These are phyloP conservation scores for Cephus runcator DNA, from an alignment of 2,888 invertebrate genomes.

Conservation along the genomic window DNA sequence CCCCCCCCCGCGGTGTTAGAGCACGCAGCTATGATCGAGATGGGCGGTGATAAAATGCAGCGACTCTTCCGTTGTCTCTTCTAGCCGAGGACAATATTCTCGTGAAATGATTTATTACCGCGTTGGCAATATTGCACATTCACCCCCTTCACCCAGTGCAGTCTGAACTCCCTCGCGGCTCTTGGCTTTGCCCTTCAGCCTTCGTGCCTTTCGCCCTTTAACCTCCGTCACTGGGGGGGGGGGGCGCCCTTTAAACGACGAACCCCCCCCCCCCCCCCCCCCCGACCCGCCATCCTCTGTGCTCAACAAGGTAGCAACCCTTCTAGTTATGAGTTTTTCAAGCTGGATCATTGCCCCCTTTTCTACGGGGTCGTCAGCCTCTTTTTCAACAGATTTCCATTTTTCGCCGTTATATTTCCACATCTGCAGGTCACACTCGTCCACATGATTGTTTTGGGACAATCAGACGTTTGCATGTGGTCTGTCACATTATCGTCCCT, in stretches of 20 bases:
- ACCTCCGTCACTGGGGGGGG: constrained; percentile 5
- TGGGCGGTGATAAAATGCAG: neutral
- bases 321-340: neutral
- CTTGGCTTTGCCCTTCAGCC: constrained; percentile 18
- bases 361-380: neutral
- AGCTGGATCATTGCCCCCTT: neutral
- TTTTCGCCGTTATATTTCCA: too few relatives aligned
- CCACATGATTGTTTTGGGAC: too few relatives aligned
- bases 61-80: neutral
- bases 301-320: neutral
- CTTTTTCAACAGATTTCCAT: neutral
- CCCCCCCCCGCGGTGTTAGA: too few relatives aligned
- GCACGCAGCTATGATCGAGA: constrained; percentile 17
- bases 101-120: constrained; percentile 30
- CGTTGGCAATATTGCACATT: constrained; percentile 23
- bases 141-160: constrained; percentile 18
- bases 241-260: too few relatives aligned
- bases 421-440: too few relatives aligned
- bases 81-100: constrained; percentile 17
- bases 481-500: too few relatives aligned
- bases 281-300: constrained; percentile 5
- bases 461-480: too few relatives aligned
- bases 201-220: constrained; percentile 13
- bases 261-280: neutral
- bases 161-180: constrained; percentile 28